phyloP scores from a whole-genome alignment of 2,888 invertebrate genomes.

The Mythimna vitellina region DNA sequence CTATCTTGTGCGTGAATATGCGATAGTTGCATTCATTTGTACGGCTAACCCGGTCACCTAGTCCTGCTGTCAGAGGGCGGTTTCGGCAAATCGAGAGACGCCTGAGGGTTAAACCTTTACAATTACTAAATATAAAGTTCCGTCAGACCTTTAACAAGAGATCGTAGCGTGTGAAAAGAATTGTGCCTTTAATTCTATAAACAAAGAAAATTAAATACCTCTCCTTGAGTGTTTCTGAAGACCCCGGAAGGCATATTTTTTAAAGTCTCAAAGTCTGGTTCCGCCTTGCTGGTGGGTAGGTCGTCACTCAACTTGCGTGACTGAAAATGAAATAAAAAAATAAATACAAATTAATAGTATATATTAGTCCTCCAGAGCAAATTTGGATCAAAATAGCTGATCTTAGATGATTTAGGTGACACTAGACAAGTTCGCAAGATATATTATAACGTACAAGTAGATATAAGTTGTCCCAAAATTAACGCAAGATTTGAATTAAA shows the following conservation, averaged over 20 bases:
- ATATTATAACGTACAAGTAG: neutral
- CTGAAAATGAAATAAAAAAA: neutral
- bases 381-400: neutral
- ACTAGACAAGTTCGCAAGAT: neutral
- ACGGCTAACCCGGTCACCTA: neutral
- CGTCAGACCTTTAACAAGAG: neutral
- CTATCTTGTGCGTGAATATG: neutral
- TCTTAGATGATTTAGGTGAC: neutral
- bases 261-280: slow-evolving; percentile 68
- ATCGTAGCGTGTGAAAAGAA: neutral
- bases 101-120: neutral
- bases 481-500: too few relatives aligned
- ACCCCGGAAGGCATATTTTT: slow-evolving; percentile 76
- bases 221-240: slow-evolving; percentile 77
- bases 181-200: neutral
- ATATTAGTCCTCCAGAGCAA: neutral
- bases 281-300: neutral
- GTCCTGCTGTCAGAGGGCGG: too few relatives aligned
- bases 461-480: too few relatives aligned
- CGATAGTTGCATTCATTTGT: neutral
- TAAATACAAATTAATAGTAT: too few relatives aligned
- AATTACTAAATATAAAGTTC: neutral
- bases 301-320: neutral
- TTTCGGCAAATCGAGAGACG: neutral
- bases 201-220: slow-evolving; percentile 68